phyloP scores from a whole-genome alignment of 2,113 vertebrate species.

The Ahaetulla prasina region DNA sequence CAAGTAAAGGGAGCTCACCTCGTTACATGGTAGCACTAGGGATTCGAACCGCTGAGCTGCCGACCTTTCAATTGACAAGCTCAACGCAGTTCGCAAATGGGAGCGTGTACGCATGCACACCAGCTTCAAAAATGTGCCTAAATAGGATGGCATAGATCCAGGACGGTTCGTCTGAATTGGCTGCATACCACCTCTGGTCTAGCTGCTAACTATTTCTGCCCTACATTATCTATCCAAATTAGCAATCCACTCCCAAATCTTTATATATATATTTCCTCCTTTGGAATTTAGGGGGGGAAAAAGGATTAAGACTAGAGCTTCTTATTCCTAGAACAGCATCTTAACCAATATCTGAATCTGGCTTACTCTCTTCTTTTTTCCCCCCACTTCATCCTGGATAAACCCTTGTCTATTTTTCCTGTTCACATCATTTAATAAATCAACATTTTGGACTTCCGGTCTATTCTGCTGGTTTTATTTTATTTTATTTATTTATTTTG shows the following conservation, averaged over 20 bases:
- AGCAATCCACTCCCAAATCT: background rate
- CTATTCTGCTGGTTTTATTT: too few species aligned
- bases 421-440: background rate
- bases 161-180: too few species aligned
- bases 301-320: background rate
- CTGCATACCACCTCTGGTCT: background rate
- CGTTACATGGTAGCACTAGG: too few species aligned
- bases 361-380: too few species aligned
- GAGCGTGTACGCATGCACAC: too few species aligned
- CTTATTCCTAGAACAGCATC: background rate
- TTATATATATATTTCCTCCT: background rate
- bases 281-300: background rate
- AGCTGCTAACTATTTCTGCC: background rate
- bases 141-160: too few species aligned
- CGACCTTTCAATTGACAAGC: too few species aligned
- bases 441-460: background rate
- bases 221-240: background rate
- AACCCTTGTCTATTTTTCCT: background rate
- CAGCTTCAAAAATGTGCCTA: too few species aligned
- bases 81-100: too few species aligned
- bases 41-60: too few species aligned
- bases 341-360: background rate
- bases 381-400: background rate
- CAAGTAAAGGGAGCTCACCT: too few species aligned
- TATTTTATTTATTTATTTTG: too few species aligned